Conservation (phyloP, 1,140 invertebrate species). For the Papilio xuthus region DNA sequence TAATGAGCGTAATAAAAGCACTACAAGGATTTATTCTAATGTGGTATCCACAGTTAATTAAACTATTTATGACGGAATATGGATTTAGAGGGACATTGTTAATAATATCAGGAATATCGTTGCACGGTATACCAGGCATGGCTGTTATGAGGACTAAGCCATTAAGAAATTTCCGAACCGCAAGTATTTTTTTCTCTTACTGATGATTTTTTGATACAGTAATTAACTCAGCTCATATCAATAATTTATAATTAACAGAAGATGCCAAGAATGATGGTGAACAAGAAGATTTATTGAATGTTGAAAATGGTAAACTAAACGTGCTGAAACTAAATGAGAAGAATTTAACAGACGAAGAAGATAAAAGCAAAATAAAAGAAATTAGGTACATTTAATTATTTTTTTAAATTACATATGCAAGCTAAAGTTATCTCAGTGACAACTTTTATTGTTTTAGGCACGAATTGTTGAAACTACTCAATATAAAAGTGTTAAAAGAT, state of each 20-base stretch:
- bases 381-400: conserved; percentile 38
- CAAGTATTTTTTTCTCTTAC: conserved; percentile 66
- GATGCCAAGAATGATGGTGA: conserved; percentile 42
- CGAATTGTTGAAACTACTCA: conserved; percentile 57
- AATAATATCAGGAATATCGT: conserved; percentile 81
- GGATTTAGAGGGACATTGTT: conserved; percentile 85
- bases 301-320: conserved; percentile 38
- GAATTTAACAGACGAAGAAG: conserved; percentile 20
- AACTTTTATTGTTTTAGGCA: conserved; percentile 44
- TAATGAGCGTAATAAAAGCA: conserved; percentile 83
- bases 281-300: conserved; percentile 53
- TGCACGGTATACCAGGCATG: conserved; percentile 84
- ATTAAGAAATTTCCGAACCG: conserved; percentile 55
- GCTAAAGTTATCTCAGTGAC: conserved; percentile 13
- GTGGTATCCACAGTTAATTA: conserved; percentile 81
- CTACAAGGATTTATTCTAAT: conserved; percentile 83
- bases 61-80: conserved; percentile 79
- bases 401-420: not conserved
- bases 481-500: conserved; percentile 80
- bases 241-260: conserved; percentile 39
- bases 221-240: conserved; percentile 21
- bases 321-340: not conserved
- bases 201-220: conserved; percentile 33
- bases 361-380: conserved; percentile 34
- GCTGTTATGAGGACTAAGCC: conserved; percentile 82